A percentile compares a stretch with the other conserved stretches of the same genome.
These are phyloP conservation scores for Capra hircus DNA, from an alignment of 2,113 vertebrate genomes.

Conservation along the genomic window DNA sequence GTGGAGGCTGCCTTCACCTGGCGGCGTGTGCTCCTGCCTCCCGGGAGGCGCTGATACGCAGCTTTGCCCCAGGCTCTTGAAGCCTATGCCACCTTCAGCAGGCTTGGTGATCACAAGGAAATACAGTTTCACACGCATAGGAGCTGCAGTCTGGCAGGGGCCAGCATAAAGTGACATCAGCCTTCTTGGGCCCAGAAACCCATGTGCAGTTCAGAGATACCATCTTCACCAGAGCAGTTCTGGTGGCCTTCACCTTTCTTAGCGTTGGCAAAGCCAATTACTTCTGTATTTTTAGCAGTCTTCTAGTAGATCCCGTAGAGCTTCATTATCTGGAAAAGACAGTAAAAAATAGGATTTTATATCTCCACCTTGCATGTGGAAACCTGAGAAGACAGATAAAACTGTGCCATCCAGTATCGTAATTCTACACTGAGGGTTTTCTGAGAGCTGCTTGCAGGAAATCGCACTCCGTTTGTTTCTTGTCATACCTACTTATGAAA, in stretches of 20 bases:
- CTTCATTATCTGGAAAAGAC: background rate
- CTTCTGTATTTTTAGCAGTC: background rate
- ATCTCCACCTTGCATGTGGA: background rate
- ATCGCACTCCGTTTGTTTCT: background rate
- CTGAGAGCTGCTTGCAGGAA: background rate
- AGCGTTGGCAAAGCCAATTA: too few species aligned
- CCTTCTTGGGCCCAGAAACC: background rate
- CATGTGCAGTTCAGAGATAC: background rate
- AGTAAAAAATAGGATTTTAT: background rate
- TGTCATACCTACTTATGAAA: background rate
- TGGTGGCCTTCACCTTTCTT: background rate
- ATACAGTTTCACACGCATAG: background rate
- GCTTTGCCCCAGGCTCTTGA: background rate
- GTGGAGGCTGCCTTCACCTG: background rate
- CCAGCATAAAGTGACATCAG: background rate
- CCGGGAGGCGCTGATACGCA: background rate
- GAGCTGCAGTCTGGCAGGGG: background rate
- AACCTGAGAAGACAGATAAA: background rate
- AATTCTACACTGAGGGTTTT: background rate
- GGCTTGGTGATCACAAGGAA: background rate
- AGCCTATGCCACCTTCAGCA: accelerated
- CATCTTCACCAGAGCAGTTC: background rate
- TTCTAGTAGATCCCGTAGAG: background rate
- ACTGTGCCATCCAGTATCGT: background rate
- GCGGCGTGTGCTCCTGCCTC: accelerated